Conservation (phyloP, 1,140 invertebrate genomes). For the Saccostrea cuccullata region DNA sequence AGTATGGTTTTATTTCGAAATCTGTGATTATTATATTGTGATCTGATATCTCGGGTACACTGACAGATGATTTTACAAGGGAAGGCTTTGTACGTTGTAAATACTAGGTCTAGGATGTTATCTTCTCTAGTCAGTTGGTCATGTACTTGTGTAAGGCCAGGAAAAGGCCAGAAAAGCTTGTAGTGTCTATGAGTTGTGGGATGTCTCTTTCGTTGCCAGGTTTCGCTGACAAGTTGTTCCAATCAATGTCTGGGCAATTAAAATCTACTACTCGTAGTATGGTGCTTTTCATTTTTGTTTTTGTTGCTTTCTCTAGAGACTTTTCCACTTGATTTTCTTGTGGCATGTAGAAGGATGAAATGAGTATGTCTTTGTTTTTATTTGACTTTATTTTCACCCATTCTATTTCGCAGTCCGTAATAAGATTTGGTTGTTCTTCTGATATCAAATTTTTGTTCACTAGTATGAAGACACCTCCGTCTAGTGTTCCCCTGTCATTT, state of each 20-base stretch:
- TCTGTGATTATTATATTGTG: too few species aligned
- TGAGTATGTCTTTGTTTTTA: neutral
- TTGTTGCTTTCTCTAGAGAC: neutral
- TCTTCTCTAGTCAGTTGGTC: too few species aligned
- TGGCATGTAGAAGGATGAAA: slow-evolving; percentile 40
- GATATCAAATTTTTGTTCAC: slow-evolving; percentile 27
- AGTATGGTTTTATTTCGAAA: slow-evolving; percentile 40
- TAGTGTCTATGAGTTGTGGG: slow-evolving; percentile 3
- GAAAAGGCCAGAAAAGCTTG: neutral
- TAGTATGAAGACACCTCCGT: slow-evolving; percentile 49
- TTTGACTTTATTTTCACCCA: slow-evolving; percentile 42
- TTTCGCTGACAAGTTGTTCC: neutral
- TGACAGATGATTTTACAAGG: too few species aligned
- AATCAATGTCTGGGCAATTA: slow-evolving; percentile 41
- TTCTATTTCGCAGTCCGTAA: slow-evolving; percentile 43
- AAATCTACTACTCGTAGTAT: slow-evolving; percentile 35
- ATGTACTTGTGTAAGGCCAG: slow-evolving; percentile 47
- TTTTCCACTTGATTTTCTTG: neutral
- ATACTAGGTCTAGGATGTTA: slow-evolving; percentile 48
- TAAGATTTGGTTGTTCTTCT: slow-evolving; percentile 8
- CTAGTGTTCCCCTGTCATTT: slow-evolving; percentile 44
- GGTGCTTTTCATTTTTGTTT: neutral
- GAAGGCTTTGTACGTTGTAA: too few species aligned
- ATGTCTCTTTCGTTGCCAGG: neutral
- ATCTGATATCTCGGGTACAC: too few species aligned